Conservation (phyloP, 2,113 vertebrate genomes). For the Halichoeres trimaculatus region DNA sequence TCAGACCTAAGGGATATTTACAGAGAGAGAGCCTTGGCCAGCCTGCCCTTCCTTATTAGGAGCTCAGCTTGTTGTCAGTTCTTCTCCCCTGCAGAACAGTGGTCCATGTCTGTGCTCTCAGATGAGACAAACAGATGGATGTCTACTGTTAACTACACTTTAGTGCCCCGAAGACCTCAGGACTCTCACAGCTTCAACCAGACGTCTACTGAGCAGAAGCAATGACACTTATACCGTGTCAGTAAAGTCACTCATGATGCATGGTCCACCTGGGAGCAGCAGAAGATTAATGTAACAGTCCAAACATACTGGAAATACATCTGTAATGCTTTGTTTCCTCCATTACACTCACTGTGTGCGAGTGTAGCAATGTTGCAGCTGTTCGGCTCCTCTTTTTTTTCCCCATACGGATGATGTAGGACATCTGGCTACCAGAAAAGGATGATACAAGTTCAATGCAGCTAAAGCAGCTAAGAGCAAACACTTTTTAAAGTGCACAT, state of each 20-base stretch:
- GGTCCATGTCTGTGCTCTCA: slow-evolving; percentile 70
- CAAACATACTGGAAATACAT: slow-evolving; percentile 62
- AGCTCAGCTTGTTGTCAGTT: slow-evolving; percentile 79
- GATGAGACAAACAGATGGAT: slow-evolving; percentile 80
- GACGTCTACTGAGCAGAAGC: slow-evolving; percentile 18
- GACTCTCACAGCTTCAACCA: slow-evolving; percentile 26
- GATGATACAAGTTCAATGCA: slow-evolving; percentile 11
- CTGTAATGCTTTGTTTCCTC: slow-evolving; percentile 39
- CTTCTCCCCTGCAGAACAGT: slow-evolving; percentile 75
- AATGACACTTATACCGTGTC: slow-evolving; percentile 20
- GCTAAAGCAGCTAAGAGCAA: slow-evolving; percentile 17
- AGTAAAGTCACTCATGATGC: slow-evolving; percentile 42
- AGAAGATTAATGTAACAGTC: slow-evolving; percentile 47
- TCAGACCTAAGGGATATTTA: slow-evolving; percentile 85
- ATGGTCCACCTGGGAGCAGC: slow-evolving; percentile 52
- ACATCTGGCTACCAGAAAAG: slow-evolving; percentile 61
- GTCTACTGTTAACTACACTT: slow-evolving; percentile 35
- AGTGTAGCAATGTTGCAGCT: slow-evolving; percentile 55
- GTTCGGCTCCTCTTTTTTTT: slow-evolving; percentile 23
- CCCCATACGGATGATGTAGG: slow-evolving; percentile 16
- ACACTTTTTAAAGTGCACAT: neutral
- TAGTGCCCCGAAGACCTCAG: slow-evolving; percentile 20
- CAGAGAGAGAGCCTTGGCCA: slow-evolving; percentile 77
- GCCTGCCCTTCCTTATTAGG: slow-evolving; percentile 85
- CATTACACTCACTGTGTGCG: slow-evolving; percentile 39